Percentiles rank a stretch among this genome's conserved stretches.
Conservation (phyloP, 53 echinoderm and acorn worm genomes). For the Antedon mediterranea region DNA sequence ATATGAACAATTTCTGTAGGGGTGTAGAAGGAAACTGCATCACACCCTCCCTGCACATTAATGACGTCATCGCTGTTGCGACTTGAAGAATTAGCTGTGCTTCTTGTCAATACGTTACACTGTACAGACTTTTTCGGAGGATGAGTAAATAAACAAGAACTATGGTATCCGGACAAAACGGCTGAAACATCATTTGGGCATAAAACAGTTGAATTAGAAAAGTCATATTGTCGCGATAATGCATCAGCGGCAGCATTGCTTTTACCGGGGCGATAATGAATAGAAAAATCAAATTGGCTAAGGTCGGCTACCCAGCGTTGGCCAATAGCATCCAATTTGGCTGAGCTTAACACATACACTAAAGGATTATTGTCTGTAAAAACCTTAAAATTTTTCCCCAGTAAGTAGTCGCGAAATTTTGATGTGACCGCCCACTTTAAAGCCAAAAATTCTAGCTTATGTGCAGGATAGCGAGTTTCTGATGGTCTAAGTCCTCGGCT, state of each 20-base stretch:
- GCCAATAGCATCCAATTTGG: conserved; percentile 1
- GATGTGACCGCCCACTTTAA: background rate
- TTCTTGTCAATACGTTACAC: background rate
- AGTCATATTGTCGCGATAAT: background rate
- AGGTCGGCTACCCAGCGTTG: background rate
- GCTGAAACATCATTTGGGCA: no score
- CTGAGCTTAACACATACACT: background rate
- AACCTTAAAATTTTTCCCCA: background rate
- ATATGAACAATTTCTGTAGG: background rate
- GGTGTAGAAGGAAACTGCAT: background rate
- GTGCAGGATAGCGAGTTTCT: background rate
- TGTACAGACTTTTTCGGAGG: no score
- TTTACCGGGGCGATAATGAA: background rate
- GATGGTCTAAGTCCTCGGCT: background rate
- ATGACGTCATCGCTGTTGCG: background rate
- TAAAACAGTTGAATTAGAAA: no score
- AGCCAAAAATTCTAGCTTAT: background rate
- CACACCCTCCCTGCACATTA: background rate
- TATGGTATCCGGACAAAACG: no score
- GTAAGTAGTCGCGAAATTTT: background rate
- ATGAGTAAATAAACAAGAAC: no score
- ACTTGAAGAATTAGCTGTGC: background rate
- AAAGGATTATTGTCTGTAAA: background rate
- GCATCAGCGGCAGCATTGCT: background rate
- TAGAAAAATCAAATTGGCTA: background rate